Percentiles rank a stretch among this genome's conserved stretches.
These are phyloP conservation scores for Callyntrura guangdongensis DNA, from an alignment of 2,888 invertebrate genomes.

Conservation along the genomic window DNA sequence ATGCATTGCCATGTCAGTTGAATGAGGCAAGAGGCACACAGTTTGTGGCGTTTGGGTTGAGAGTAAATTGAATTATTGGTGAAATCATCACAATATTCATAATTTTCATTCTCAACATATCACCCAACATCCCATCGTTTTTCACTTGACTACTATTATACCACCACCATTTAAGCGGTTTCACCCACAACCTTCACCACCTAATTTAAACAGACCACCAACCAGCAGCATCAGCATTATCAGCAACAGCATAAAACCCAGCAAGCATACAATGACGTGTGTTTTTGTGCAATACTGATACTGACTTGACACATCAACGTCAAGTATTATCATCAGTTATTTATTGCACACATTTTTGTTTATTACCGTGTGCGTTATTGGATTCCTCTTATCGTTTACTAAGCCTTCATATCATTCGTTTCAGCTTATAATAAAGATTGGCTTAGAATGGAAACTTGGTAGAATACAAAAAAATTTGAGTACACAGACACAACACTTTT, in stretches of 20 bases:
- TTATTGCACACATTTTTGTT: constrained; percentile 37
- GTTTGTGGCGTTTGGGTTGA: neutral
- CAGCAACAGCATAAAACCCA: neutral
- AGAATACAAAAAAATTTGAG: neutral
- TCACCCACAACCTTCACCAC: neutral
- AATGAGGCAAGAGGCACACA: too few species aligned
- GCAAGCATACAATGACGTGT: constrained; percentile 23
- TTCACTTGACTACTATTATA: neutral
- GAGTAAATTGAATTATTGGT: constrained; percentile 16
- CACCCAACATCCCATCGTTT: neutral
- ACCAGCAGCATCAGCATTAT: neutral
- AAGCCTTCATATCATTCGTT: constrained; percentile 1
- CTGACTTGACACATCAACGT: constrained; percentile 39
- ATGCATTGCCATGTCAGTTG: too few species aligned
- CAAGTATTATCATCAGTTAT: constrained; percentile 37
- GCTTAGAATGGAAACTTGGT: constrained; percentile 2
- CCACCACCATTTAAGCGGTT: neutral
- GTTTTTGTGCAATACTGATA: constrained; percentile 28
- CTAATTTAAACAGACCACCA: constrained; percentile 7
- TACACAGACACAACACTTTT: neutral
- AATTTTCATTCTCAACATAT: too few species aligned
- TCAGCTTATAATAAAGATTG: neutral
- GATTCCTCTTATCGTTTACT: constrained; percentile 33
- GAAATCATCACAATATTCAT: constrained; percentile 33
- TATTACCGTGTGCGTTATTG: constrained; percentile 40